These are phyloP conservation scores for Amazonetta brasiliensis DNA, from an alignment of 2,797 vertebrate species.

Conservation along the genomic window DNA sequence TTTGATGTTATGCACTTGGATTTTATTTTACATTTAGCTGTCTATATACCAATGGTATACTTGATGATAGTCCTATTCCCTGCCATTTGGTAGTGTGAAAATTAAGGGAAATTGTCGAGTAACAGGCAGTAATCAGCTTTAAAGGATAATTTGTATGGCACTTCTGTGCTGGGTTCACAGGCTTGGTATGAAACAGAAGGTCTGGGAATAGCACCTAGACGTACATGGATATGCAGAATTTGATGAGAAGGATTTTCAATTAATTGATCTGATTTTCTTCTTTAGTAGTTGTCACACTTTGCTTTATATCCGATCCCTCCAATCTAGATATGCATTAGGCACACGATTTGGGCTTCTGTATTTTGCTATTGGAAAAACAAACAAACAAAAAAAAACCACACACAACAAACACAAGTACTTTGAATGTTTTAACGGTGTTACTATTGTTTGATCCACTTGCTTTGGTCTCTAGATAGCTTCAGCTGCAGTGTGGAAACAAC, in stretches of 20 bases:
- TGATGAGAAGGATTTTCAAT: not conserved
- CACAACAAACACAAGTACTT: no score
- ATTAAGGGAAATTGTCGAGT: not conserved
- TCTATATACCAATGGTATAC: not conserved
- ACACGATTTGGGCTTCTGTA: not conserved
- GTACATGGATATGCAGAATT: not conserved
- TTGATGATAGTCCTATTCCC: not conserved
- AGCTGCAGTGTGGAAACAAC: not conserved
- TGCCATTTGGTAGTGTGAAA: not conserved
- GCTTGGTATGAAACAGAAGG: not conserved
- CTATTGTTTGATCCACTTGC: not conserved
- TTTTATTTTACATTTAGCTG: not conserved
- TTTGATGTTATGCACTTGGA: rapidly evolving
- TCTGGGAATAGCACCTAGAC: not conserved
- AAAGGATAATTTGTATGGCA: not conserved
- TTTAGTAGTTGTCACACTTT: not conserved
- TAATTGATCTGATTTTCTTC: not conserved
- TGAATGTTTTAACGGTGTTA: not conserved
- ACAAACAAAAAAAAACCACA: not conserved
- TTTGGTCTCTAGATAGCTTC: not conserved
- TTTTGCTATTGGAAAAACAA: not conserved
- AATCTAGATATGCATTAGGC: not conserved
- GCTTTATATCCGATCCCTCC: not conserved
- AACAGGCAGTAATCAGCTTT: not conserved
- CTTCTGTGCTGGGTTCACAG: not conserved